Evolutionary conservation across 2,113 vertebrate species (phyloP).

Genomic region (Gymnobelideus leadbeateri): DNA sequence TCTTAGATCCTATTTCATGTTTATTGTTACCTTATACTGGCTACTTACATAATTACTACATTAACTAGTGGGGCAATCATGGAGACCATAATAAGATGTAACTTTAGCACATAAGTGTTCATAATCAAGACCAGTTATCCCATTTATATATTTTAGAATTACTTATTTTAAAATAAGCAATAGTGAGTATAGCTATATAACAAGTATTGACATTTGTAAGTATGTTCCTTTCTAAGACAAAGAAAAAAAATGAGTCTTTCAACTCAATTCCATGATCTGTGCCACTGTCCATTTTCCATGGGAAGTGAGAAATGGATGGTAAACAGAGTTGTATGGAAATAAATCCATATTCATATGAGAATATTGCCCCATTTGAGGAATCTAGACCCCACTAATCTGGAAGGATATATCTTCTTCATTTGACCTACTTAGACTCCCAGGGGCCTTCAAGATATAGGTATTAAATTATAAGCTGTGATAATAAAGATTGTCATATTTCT

Average conservation of each 20-base stretch:
- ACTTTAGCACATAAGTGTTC: neutral
- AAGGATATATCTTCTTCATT: neutral
- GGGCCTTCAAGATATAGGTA: neutral
- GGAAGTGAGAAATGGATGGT: neutral
- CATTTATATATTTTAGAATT: too few relatives aligned
- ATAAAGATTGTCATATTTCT: neutral
- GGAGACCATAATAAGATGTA: neutral
- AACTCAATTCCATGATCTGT: neutral
- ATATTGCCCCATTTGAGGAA: neutral
- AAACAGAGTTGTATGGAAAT: neutral
- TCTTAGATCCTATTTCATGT: neutral
- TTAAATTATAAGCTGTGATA: neutral
- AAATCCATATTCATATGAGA: neutral
- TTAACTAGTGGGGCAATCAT: neutral
- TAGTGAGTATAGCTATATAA: neutral
- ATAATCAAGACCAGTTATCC: too few relatives aligned
- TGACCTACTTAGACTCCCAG: neutral
- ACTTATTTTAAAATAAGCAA: neutral
- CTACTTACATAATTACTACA: neutral
- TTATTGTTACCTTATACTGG: neutral
- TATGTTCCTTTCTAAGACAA: neutral
- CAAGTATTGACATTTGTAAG: neutral
- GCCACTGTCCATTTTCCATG: neutral
- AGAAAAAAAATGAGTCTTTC: neutral
- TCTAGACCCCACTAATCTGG: neutral